Conservation (phyloP, 2,797 vertebrate species). For the Acrossocheilus wenchowensis region DNA sequence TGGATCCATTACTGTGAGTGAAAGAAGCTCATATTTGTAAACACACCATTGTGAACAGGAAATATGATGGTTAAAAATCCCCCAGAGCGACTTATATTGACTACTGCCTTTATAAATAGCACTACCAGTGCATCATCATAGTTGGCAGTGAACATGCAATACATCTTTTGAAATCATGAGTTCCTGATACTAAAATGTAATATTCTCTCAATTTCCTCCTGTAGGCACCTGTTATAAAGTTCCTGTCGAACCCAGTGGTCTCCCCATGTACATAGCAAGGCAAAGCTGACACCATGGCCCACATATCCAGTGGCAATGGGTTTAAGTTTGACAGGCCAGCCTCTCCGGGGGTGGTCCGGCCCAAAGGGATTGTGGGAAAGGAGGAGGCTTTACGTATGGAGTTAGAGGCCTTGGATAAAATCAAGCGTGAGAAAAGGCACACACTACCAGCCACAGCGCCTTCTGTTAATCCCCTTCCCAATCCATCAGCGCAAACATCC, state of each 20-base stretch:
- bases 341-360: constrained; percentile 68
- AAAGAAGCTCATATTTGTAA: neutral
- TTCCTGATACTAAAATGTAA: neutral
- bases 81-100: neutral
- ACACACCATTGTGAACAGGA: neutral
- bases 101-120: neutral
- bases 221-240: constrained; percentile 75
- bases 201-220: constrained; percentile 53
- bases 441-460: constrained; percentile 70
- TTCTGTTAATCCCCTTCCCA: constrained; percentile 55
- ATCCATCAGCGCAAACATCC: constrained; percentile 60
- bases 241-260: constrained; percentile 54
- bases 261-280: constrained; percentile 76
- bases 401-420: constrained; percentile 92
- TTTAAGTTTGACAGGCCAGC: constrained; percentile 83
- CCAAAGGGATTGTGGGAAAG: constrained; percentile 90
- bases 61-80: constrained; percentile 8
- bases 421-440: constrained; percentile 85
- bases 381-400: constrained; percentile 99
- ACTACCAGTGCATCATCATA: constrained; percentile 16
- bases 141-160: neutral
- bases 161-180: neutral
- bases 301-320: constrained; percentile 91
- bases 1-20: neutral
- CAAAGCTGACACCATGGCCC: constrained; percentile 88